Evolutionary conservation across 2,797 vertebrate species (phyloP).

Genomic region (Hippopotamyrus pictus): DNA sequence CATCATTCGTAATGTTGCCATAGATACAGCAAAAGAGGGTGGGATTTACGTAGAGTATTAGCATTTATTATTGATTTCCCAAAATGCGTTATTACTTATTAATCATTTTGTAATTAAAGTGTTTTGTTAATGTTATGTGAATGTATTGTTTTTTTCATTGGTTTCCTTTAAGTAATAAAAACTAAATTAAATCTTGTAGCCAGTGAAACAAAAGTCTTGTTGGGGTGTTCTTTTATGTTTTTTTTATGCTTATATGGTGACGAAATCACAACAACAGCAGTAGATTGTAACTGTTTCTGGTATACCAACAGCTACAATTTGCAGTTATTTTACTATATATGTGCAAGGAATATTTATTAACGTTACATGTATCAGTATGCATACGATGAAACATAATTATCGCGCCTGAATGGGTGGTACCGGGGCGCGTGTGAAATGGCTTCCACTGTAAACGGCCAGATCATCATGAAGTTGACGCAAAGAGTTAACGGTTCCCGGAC

Average conservation of each 20-base stretch:
- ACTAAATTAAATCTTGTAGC: neutral
- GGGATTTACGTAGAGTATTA: neutral
- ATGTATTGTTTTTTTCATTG: neutral
- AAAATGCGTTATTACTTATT: neutral
- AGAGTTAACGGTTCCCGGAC: slow-evolving; percentile 11
- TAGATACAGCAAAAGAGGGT: slow-evolving; percentile 12
- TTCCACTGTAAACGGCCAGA: neutral
- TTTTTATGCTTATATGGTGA: neutral
- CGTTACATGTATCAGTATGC: neutral
- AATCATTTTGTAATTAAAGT: neutral
- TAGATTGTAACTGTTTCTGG: neutral
- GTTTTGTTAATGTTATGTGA: neutral
- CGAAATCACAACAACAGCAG: neutral
- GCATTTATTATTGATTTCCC: slow-evolving; percentile 3
- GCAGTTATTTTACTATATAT: neutral
- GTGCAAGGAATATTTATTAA: neutral
- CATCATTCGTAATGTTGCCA: slow-evolving; percentile 8
- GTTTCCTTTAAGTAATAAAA: neutral
- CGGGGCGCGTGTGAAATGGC: neutral
- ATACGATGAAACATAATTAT: neutral
- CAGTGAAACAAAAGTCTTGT: neutral
- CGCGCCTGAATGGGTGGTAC: neutral
- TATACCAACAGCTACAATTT: neutral
- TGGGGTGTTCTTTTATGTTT: neutral
- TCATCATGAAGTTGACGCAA: neutral